phyloP scores from a whole-genome alignment of 2,888 invertebrate genomes.

The Apotomis turbidana region DNA sequence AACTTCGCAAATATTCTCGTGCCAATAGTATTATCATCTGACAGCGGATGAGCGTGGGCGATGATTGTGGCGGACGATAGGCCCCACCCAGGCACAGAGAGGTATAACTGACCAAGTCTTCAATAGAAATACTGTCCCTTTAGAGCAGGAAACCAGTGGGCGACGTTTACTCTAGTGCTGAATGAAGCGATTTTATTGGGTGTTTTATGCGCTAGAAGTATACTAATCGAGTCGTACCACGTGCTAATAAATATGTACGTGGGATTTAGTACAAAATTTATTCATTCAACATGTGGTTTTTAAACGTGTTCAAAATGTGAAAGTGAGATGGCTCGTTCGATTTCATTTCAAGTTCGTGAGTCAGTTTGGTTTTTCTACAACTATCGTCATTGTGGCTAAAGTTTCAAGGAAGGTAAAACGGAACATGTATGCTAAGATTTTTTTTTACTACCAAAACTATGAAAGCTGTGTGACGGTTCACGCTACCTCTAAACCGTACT shows the following conservation, averaged over 20 bases:
- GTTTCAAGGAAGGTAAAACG: too few relatives aligned
- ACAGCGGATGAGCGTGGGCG: constrained; percentile 55
- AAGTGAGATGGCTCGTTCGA: not conserved
- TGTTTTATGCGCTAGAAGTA: constrained; percentile 24
- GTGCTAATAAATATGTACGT: not conserved
- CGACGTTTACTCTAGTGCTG: constrained; percentile 21
- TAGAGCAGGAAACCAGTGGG: not conserved
- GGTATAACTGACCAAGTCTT: constrained; percentile 6
- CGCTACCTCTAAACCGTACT: too few relatives aligned
- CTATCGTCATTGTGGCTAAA: too few relatives aligned
- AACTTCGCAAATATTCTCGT: constrained; percentile 1
- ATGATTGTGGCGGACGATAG: constrained; percentile 51
- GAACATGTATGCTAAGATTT: too few relatives aligned
- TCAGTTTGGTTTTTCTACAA: not conserved
- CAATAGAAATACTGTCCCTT: not conserved
- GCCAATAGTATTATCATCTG: constrained; percentile 42
- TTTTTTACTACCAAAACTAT: too few relatives aligned
- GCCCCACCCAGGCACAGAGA: constrained; percentile 6
- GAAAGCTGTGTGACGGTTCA: too few relatives aligned
- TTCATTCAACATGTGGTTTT: not conserved
- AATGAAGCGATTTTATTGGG: constrained; percentile 28
- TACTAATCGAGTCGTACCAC: constrained; percentile 14
- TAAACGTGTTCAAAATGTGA: not conserved
- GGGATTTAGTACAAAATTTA: not conserved
- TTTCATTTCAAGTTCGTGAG: not conserved